Evolutionary conservation across 2,113 vertebrate genomes (phyloP).

Genomic region (Strix aluco): DNA sequence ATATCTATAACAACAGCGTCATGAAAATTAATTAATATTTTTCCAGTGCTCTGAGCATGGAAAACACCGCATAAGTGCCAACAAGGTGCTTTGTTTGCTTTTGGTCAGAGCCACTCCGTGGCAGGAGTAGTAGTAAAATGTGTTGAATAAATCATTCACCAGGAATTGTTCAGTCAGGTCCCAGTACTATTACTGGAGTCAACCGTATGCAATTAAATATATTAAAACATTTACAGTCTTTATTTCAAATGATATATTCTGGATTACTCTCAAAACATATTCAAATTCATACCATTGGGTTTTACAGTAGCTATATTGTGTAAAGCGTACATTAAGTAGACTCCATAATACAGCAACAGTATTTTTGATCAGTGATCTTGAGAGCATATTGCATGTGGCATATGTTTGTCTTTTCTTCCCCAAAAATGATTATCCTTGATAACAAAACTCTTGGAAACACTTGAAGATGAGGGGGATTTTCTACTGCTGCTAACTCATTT

Average conservation of each 20-base stretch:
- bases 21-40: neutral
- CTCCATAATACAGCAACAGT: neutral
- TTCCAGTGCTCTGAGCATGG: neutral
- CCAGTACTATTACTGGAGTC: neutral
- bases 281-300: neutral
- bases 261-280: neutral
- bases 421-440: neutral
- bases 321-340: neutral
- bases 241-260: neutral
- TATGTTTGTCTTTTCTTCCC: neutral
- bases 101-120: neutral
- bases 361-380: neutral
- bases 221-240: neutral
- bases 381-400: neutral
- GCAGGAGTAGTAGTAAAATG: neutral
- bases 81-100: neutral
- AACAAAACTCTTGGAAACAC: constrained; percentile 31
- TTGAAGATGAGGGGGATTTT: constrained; percentile 17
- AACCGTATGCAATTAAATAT: neutral
- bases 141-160: constrained; percentile 4
- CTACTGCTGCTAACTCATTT: constrained; percentile 5
- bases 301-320: neutral
- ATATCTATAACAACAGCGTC: neutral
- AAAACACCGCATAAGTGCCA: neutral
- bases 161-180: neutral